Percentiles rank a stretch among this genome's conserved stretches.
Conservation (phyloP, 2,888 invertebrate genomes). For the Synanthedon formicaeformis region DNA sequence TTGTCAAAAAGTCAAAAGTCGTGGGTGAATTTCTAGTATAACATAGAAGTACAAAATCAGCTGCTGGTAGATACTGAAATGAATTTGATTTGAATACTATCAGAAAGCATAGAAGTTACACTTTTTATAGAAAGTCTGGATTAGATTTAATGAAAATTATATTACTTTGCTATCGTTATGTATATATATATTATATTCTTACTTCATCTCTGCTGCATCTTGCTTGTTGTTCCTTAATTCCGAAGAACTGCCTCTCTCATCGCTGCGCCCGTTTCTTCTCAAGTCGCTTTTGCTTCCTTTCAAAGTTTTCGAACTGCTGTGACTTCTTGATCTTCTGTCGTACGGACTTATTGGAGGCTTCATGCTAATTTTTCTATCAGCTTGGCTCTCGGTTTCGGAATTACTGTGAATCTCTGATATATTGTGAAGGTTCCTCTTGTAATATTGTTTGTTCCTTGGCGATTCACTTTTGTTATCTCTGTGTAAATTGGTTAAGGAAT, state of each 20-base stretch:
- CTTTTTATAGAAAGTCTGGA: no score
- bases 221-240: slow-evolving; percentile 54
- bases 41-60: no score
- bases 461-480: slow-evolving; percentile 42
- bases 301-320: slow-evolving; percentile 59
- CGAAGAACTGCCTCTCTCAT: slow-evolving; percentile 32
- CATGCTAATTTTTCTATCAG: slow-evolving; percentile 31
- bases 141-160: no score
- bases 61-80: no score
- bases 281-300: slow-evolving; percentile 35
- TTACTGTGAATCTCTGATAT: slow-evolving; percentile 67
- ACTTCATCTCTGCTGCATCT: slow-evolving; percentile 52
- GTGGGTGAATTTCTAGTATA: no score
- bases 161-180: no score
- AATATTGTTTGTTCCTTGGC: slow-evolving; percentile 39
- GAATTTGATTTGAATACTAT: no score
- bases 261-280: slow-evolving; percentile 18
- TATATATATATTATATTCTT: slow-evolving; percentile 12
- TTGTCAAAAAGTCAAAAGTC: no score
- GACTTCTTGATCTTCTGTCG: slow-evolving; percentile 51
- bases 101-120: no score
- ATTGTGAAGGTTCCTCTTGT: slow-evolving; percentile 68
- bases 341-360: slow-evolving; percentile 62
- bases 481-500: slow-evolving; percentile 53
- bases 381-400: slow-evolving; percentile 52